A percentile compares a stretch with the other conserved stretches of the same genome.
Evolutionary conservation across 2,113 vertebrate genomes (phyloP).

Genomic region (Camelus dromedarius): DNA sequence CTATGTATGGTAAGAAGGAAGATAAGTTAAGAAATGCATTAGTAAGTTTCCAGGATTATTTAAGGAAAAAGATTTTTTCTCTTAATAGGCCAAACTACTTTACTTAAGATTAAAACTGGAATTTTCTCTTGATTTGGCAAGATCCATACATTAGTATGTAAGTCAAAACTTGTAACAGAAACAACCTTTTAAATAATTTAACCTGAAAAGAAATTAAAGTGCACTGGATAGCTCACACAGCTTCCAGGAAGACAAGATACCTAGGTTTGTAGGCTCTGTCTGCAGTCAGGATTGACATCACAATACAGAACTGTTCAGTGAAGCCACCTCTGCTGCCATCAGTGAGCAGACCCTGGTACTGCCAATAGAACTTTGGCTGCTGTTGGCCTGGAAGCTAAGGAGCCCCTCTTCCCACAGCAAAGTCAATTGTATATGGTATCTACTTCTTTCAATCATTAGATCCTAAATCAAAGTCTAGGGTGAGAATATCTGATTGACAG

Average conservation of each 20-base stretch:
- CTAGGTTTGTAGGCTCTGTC: not conserved
- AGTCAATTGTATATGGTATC: not conserved
- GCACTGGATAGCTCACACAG: not conserved
- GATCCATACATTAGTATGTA: not conserved
- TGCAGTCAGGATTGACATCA: not conserved
- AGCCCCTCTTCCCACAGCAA: not conserved
- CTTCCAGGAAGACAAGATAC: not conserved
- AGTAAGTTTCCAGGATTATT: not conserved
- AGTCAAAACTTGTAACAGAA: slow-evolving; percentile 7
- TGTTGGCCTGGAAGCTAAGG: not conserved
- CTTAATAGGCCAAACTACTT: not conserved
- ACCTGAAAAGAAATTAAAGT: not conserved
- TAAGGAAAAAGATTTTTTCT: not conserved
- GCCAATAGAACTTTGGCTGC: not conserved
- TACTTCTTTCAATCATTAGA: not conserved
- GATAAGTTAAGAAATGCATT: not conserved
- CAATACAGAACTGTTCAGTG: not conserved
- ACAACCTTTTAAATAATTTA: not conserved
- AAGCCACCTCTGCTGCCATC: not conserved
- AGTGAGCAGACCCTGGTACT: not conserved
- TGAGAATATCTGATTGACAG: not conserved
- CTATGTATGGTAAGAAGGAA: not conserved
- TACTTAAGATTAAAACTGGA: not conserved
- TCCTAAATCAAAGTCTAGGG: not conserved
- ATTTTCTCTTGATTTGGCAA: not conserved